Evolutionary conservation across 2,113 vertebrate genomes (phyloP), one percentile per base, ranked within the genome.

Genomic region (Halichoerus grypus): DNA sequence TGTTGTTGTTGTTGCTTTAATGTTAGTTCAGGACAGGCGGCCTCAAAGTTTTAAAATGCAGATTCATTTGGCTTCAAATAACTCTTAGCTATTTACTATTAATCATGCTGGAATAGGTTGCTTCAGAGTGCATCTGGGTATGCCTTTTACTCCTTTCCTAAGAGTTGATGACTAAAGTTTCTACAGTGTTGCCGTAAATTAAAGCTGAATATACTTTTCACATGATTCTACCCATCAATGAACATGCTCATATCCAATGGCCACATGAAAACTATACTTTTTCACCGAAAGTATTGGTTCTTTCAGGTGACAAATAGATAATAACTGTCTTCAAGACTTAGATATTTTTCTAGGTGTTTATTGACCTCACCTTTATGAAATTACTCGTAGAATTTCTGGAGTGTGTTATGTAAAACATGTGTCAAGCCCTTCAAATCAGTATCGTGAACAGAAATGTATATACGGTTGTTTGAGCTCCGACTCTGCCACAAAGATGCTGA

Each of bases 41-140:
- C 79, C 26, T 96, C 65, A 49, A 55, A 72, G 33, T 88, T 95
- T 94, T 80, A 96, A 81, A 90, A 96, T 49, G 55, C 51, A 84
- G 16, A 77, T 88, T 96, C 31, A 61, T 51, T 63, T 90, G 6
- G 81, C 12, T 36, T 76, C 18, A 65, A 6, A 39, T 82, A 74
- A 59, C 39, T 65, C 55, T 61, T 94, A 9, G 31, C 91, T 80
- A 7, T 51, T 94, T 95, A n/a, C 33, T 77, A 65, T 69, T 65
- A 49, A 88, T 74, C 57, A 55, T 24, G 49, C 3, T 74, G 90
- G 71, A 84, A 36, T 26, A 85, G 13, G 3, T 36, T 95, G 88
- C 59, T 53, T 92, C 53, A 15, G 65, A 31, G 51, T 49, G 22
- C n/a, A 81, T 31, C 19, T 91, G 51, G 10, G 13, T 74, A 49